phyloP scores from a whole-genome alignment of 2,797 vertebrate genomes.

The Gallinago stenura region DNA sequence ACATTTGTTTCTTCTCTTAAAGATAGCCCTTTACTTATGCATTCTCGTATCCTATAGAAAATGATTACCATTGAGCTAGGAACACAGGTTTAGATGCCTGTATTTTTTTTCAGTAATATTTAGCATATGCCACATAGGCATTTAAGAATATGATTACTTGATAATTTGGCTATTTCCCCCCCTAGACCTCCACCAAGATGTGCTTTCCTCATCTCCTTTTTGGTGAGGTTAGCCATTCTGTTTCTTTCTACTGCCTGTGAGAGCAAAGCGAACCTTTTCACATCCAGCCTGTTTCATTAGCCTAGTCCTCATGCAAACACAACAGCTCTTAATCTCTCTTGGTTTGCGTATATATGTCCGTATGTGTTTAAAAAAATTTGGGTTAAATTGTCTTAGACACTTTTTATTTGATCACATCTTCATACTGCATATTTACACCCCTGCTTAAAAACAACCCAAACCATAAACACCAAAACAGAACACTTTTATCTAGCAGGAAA shows the following conservation, averaged over 20 bases:
- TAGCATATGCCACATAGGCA: not conserved
- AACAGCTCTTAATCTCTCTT: not conserved
- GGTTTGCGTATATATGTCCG: not conserved
- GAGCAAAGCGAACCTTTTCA: not conserved
- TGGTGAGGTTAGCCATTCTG: not conserved
- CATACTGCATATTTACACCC: not conserved
- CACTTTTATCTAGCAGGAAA: slow-evolving; percentile 29
- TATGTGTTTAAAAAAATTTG: not conserved
- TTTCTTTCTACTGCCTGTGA: not conserved
- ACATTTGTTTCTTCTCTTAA: not conserved
- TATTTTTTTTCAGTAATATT: not conserved
- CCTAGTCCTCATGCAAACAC: not conserved
- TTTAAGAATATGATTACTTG: not conserved
- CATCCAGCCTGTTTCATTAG: not conserved
- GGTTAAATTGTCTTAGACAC: not conserved
- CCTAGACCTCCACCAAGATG: not conserved
- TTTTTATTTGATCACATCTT: not conserved
- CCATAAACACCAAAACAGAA: not conserved
- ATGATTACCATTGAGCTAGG: not conserved
- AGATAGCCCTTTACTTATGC: not conserved
- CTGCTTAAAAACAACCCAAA: not conserved
- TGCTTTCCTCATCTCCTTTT: not conserved
- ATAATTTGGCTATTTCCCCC: not conserved
- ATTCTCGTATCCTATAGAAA: not conserved
- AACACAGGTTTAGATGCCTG: not conserved